Evolutionary conservation across 1,140 invertebrate species (phyloP).

Genomic region (Lasaia peninsularis): DNA sequence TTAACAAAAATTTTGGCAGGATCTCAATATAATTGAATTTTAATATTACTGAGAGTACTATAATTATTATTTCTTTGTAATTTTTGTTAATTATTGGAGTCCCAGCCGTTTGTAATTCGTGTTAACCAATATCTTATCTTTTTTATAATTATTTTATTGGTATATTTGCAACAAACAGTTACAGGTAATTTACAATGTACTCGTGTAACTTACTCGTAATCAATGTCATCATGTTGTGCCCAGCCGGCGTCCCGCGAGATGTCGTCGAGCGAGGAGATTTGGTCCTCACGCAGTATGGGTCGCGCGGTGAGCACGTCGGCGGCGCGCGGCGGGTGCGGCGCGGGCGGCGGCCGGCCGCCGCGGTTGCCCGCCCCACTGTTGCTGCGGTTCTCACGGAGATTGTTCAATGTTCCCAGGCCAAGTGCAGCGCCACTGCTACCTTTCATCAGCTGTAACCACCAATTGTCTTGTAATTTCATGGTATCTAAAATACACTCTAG

Average conservation of each 20-base stretch:
- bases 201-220: constrained; percentile 86
- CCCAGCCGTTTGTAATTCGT: too few species aligned
- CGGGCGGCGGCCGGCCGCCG: constrained; percentile 45
- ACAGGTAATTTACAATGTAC: not conserved
- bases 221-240: constrained; percentile 94
- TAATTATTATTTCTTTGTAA: too few species aligned
- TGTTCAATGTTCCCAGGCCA: constrained; percentile 2
- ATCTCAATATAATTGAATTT: too few species aligned
- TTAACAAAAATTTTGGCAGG: too few species aligned
- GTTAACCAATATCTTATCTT: too few species aligned
- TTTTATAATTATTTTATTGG: too few species aligned
- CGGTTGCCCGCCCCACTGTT: not conserved
- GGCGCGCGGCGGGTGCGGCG: constrained; percentile 60
- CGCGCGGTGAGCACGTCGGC: constrained; percentile 69
- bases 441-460: not conserved
- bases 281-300: constrained; percentile 95
- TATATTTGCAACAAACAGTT: too few species aligned
- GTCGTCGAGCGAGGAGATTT: constrained; percentile 94
- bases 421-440: constrained; percentile 4
- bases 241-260: constrained; percentile 93
- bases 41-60: too few species aligned
- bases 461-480: not conserved
- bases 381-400: not conserved
- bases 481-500: too few species aligned
- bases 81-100: too few species aligned